Evolutionary conservation across 2,113 vertebrate species (phyloP).

Genomic region (Sterrhoptilus dennistouni): DNA sequence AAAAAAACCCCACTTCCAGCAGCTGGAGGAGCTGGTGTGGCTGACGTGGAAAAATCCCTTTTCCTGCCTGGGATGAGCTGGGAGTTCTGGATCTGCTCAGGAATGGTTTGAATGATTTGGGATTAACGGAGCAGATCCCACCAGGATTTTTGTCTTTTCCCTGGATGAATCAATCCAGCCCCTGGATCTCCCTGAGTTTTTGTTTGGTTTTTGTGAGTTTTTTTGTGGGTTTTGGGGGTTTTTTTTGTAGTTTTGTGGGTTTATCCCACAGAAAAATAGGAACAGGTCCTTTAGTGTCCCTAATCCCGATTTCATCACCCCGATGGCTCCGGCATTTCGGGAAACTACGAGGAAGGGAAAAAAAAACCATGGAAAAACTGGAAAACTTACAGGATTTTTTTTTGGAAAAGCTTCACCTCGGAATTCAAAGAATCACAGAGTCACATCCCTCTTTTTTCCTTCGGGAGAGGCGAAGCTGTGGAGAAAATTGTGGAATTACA

Average conservation of each 20-base stretch:
- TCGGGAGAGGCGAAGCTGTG: fast-evolving
- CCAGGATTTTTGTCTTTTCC: background rate
- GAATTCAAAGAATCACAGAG: background rate
- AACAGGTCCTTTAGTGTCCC: background rate
- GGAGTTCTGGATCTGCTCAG: background rate
- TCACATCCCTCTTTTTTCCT: fast-evolving
- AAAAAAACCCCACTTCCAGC: background rate
- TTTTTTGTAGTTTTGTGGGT: background rate
- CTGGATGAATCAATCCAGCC: background rate
- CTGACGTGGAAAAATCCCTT: background rate
- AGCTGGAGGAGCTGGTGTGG: background rate
- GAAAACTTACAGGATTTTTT: background rate
- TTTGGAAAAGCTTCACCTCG: background rate
- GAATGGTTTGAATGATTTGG: background rate
- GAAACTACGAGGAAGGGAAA: background rate
- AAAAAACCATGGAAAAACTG: background rate
- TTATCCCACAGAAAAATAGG: background rate
- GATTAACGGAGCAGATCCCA: background rate
- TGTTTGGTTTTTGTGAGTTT: no score
- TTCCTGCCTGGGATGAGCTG: background rate
- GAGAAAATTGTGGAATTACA: fast-evolving
- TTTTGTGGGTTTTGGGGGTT: background rate
- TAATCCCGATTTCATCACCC: background rate
- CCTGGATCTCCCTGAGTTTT: background rate
- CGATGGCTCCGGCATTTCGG: fast-evolving